Evolutionary conservation across 2,797 vertebrate genomes (phyloP), one percentile per base, ranked within the genome.

Genomic region (Tokudaia muenninki): DNA sequence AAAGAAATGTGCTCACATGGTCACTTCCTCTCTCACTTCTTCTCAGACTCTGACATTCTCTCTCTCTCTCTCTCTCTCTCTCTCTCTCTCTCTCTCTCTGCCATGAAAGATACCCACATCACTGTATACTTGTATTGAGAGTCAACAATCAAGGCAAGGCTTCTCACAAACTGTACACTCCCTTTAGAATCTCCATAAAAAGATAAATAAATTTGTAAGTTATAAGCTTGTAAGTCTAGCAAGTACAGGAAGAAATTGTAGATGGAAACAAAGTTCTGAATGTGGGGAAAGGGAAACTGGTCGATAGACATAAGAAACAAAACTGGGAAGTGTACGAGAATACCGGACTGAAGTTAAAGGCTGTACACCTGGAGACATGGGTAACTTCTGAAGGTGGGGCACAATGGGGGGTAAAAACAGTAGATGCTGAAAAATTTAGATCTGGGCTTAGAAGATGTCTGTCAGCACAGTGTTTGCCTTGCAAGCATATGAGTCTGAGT

Each of bases 191-290:
- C 9, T 5, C 59, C 47, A 95, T 72, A 61, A 89, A 90, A 89
- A 24, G 14, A 89, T 61, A 92, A 72, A 24, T 78, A 2, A 55
- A 26, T 37, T 52, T 52, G 94, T 63, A 59, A 77, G 11, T 8
- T 52, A 6, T 88, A 92, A 97, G 83, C 9, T n/a, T 61, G 31
- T 16, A 96, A 90, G 31, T 83, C 31, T 24, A 87, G 83, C 80
- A 70, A 80, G 57, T 44, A 90, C 6, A 74, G 29, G 47, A 90
- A 90, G 47, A 17, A 96, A 92, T 6, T 44, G 21, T 34, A 83
- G 41, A n/a, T 87, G 14, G 70, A 52, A 91, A 94, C 81, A 92
- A 86, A 92, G 47, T 50, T 70, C 17, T 82, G n/a, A 31, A 89
- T 52, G 19, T 61, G 77, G 47, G 82, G 72, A 52, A 91, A 55